Evolutionary conservation across 1,140 invertebrate species (phyloP).

Genomic region (Caenorhabditis remanei): DNA sequence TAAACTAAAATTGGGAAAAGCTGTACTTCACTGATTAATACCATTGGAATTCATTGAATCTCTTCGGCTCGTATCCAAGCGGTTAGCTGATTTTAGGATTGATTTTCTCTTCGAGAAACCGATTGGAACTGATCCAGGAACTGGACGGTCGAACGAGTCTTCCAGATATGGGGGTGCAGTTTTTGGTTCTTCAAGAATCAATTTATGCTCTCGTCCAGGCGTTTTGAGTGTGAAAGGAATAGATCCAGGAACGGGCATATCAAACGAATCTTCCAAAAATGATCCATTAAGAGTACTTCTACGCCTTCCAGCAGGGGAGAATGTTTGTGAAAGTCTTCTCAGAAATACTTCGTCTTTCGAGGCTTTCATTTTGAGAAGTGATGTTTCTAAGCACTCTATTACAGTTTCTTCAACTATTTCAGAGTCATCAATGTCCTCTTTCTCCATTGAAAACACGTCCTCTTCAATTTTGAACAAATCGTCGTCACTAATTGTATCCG

Average conservation of each 20-base stretch:
- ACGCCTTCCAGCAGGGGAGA: background rate
- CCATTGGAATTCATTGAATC: slow-evolving; percentile 11
- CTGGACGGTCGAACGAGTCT: slow-evolving; percentile 53
- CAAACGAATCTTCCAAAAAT: slow-evolving; percentile 53
- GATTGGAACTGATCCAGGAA: slow-evolving; percentile 25
- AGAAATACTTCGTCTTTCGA: slow-evolving; percentile 17
- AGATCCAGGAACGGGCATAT: slow-evolving; percentile 27
- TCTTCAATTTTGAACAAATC: background rate
- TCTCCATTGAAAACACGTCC: background rate
- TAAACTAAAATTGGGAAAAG: background rate
- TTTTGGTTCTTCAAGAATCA: background rate
- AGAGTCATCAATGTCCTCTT: background rate
- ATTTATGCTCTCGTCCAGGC: background rate
- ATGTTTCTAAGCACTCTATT: slow-evolving; percentile 43
- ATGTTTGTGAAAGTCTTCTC: background rate
- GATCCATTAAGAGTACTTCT: background rate
- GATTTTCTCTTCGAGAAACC: background rate
- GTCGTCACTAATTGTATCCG: slow-evolving; percentile 1
- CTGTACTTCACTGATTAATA: background rate
- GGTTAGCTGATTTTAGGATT: background rate
- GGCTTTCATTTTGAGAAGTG: slow-evolving; percentile 34
- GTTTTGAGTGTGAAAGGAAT: background rate
- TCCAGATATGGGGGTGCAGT: background rate
- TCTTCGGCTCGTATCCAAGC: no score
- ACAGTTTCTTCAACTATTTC: slow-evolving; percentile 2